Evolutionary conservation across 2,888 invertebrate species (phyloP).

Genomic region (Pachycephus smyrnensis): DNA sequence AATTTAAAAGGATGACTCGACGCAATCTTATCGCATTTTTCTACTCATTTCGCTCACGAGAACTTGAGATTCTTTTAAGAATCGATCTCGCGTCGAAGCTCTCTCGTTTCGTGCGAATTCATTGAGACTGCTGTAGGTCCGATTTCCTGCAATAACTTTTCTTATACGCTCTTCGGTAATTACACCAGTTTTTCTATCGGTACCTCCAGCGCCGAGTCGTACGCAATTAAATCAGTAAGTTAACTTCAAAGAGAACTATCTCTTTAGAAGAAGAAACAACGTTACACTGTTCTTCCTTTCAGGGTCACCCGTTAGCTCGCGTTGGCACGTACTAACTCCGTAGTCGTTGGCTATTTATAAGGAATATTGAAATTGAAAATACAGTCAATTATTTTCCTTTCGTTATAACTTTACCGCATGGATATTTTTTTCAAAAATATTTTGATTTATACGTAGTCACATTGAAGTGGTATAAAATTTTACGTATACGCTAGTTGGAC

Average conservation of each 20-base stretch:
- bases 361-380: not conserved
- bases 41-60: not conserved
- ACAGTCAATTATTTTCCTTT: not conserved
- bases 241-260: not conserved
- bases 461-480: not conserved
- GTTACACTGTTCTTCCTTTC: not conserved
- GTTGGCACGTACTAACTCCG: not conserved
- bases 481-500: not conserved
- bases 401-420: not conserved
- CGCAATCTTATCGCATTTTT: not conserved
- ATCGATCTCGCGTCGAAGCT: not conserved
- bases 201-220: not conserved
- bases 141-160: slow-evolving; percentile 28
- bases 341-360: not conserved
- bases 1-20: not conserved
- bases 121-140: slow-evolving; percentile 25
- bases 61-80: not conserved
- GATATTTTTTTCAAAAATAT: not conserved
- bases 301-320: not conserved
- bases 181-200: not conserved
- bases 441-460: not conserved
- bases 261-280: not conserved
- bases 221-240: not conserved
- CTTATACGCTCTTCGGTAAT: not conserved
- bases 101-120: slow-evolving; percentile 25